phyloP scores from a whole-genome alignment of 2,113 vertebrate species.

The Triplophysa rosa region DNA sequence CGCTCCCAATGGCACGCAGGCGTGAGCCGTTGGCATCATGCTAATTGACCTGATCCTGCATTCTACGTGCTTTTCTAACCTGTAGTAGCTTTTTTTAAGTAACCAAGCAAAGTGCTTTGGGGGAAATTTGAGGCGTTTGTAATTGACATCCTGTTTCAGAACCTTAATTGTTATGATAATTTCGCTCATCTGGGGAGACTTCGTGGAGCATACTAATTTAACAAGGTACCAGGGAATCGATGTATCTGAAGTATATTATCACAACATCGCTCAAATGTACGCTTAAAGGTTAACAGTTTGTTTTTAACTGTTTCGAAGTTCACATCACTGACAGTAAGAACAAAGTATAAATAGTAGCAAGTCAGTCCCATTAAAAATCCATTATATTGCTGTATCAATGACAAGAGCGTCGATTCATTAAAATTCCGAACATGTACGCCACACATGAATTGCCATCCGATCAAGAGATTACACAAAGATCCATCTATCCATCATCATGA shows the following conservation, averaged over 20 bases:
- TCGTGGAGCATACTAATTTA: conserved; percentile 3
- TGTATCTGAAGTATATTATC: background rate
- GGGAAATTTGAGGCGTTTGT: conserved; percentile 16
- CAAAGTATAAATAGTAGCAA: background rate
- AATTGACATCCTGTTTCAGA: conserved; percentile 16
- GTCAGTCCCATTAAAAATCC: background rate
- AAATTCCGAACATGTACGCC: background rate
- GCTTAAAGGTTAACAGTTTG: background rate
- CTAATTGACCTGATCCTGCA: conserved; percentile 45
- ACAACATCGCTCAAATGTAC: background rate
- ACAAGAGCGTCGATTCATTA: conserved; percentile 5
- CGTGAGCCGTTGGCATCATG: conserved; percentile 35
- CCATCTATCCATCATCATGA: conserved; percentile 16
- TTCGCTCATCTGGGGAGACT: conserved; percentile 22
- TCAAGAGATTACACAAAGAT: conserved; percentile 23
- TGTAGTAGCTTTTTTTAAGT: conserved; percentile 38
- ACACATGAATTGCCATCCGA: conserved; percentile 30
- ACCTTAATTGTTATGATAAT: conserved; percentile 17
- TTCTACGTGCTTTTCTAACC: conserved; percentile 49
- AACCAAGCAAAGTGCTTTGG: conserved; percentile 16
- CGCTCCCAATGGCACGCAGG: conserved; percentile 21
- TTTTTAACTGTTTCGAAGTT: background rate
- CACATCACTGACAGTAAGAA: background rate
- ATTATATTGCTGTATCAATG: background rate
- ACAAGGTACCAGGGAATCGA: background rate